Base-by-base conservation (phyloP, 2,888 invertebrate species). In the Stramonita haemastoma region DNA sequence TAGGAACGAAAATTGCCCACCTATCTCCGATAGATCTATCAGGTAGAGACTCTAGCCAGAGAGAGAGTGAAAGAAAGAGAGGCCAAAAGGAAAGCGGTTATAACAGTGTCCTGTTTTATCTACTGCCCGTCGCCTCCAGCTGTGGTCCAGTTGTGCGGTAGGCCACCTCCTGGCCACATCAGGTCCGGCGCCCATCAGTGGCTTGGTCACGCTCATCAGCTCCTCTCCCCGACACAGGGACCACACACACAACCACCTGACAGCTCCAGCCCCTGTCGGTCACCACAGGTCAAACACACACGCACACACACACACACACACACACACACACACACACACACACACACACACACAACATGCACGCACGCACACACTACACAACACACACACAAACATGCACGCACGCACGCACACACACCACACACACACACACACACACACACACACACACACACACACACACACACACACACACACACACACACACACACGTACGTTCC, bases 251-350 rank as follows among this genome's bases (percentile, higher is more conserved):
- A 83, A 26, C 1, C 77, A 77, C 77, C 19, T n/a, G n/a, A 13
- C 19, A 46, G 46, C 46, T 46, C 46, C 46, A 46, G 46, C 46
- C 46, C 46, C 77, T 2, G 26, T 26, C 29, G 11, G 26, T 4
- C 77, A 77, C 77, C 26, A 26, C 13, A 22, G n/a, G 26, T 26
- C 77, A 77, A 8, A 83, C 83, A 83, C 83, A 46, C 36, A 46
- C 83, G 26, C 83, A 83, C 83, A 46, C 36, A 83, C 83, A 46
- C 83, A 83, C 36, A 46, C 81, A 83, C 81, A 46, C 81, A 83
- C 81, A 46, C 22, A 36, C 81, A 46, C 19, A 83, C 36, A 46
- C 8, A 83, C 36, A 46, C 77, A 77, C 29, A 32, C 29, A 77
- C 32, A 32, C 29, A 32, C 29, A 77, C 29, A 19, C 29, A 77